Percentiles rank a stretch among this genome's conserved stretches.
These are phyloP conservation scores for Melanerpes formicivorus DNA, from an alignment of 2,113 vertebrate genomes.

Conservation along the genomic window DNA sequence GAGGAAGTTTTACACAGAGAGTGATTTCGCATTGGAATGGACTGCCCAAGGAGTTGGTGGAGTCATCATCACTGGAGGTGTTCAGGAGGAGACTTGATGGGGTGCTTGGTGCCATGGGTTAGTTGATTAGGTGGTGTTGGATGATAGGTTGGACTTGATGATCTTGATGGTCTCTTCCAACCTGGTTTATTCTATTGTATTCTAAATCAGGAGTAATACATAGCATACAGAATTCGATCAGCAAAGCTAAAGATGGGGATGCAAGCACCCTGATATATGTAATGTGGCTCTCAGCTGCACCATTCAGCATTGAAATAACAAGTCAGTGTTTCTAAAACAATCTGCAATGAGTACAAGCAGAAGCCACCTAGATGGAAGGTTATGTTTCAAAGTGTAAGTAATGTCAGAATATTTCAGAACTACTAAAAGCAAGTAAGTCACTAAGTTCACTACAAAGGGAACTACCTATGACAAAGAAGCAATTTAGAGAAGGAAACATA, in stretches of 20 bases:
- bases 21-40: too few species aligned
- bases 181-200: neutral
- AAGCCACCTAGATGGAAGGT: conserved; percentile 30
- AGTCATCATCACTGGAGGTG: too few species aligned
- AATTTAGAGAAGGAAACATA: conserved; percentile 53
- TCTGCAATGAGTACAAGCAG: conserved; percentile 38
- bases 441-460: conserved; percentile 46
- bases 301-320: conserved; percentile 53
- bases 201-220: conserved; percentile 44
- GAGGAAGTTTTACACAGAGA: too few species aligned
- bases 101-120: too few species aligned
- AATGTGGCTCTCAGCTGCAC: conserved; percentile 23
- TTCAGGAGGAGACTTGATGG: too few species aligned
- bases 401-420: conserved; percentile 56
- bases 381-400: conserved; percentile 73
- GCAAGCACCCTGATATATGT: conserved; percentile 26
- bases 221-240: conserved; percentile 60
- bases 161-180: too few species aligned
- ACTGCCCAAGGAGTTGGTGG: too few species aligned
- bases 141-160: too few species aligned
- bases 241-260: conserved; percentile 44
- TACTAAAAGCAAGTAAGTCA: conserved; percentile 55
- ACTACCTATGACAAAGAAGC: conserved; percentile 30
- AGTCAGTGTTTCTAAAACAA: conserved; percentile 39
- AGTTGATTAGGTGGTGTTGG: too few species aligned